Base-by-base conservation (phyloP, 1,140 invertebrate species). In the Drosophila fuyamai region DNA sequence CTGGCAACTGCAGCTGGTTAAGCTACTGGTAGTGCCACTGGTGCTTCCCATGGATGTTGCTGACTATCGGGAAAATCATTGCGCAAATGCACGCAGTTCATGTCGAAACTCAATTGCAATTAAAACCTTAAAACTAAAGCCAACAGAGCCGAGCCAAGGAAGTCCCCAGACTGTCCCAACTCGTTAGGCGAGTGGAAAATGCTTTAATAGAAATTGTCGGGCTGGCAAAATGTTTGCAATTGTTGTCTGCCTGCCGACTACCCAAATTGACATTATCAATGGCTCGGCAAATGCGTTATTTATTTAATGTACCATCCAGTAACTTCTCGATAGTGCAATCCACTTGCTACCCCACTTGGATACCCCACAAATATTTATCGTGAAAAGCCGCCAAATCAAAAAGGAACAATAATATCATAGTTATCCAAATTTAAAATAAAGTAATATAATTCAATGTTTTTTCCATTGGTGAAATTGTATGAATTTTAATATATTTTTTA, bases 61-160 rank as follows among this genome's bases (percentile, higher is more conserved):
- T 60, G 54, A 53, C 73, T 83, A 86, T 86, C 83, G 81, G 84
- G 53, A 77, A 88, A 86, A 78, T 88, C 83, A 86, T 88, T 76
- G 83, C 83, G 79, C 82, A 86, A 86, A 81, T 86, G 82, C 82
- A 86, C 82, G 79, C 82, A 85, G 79, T 81, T 76, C 74, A 86
- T 85, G 82, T 81, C 63, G 68, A 74, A 81, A 76, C 84, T 83
- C 85, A 89, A 83, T 84, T 84, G 80, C 84, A 89, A 90, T 89
- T 89, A 89, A 89, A 80, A 50, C 76, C 65, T 66, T 63, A 74
- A 79, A 86, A 67, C 50, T 38, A 72, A 59, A 79, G 85, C 29
- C 48, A 32, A 16, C 59, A 50, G 35, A 54, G 50, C 29, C 35
- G 36, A 23, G 51, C 36, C 27, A 47, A 48, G 60, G 55, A 70